Conservation (phyloP, 2,888 invertebrate genomes). For the Aphodius granarius region DNA sequence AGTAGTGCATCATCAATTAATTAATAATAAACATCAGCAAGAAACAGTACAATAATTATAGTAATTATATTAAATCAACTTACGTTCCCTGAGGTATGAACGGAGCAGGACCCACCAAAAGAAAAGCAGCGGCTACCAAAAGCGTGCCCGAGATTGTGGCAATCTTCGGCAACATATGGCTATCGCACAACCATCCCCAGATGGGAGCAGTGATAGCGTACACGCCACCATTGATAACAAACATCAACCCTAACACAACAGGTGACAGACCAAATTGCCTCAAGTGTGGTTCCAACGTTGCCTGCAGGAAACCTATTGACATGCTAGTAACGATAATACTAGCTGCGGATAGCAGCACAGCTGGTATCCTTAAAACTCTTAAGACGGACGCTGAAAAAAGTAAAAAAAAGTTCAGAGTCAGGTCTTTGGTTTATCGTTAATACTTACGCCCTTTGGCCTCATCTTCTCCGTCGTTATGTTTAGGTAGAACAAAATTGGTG, state of each 20-base stretch:
- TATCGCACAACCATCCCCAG: conserved; percentile 83
- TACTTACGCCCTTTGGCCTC: conserved; percentile 64
- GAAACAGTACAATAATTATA: too few species aligned
- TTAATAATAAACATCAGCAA: too few species aligned
- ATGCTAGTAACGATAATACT: conserved; percentile 78
- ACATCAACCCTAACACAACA: conserved; percentile 75
- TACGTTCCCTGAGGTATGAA: conserved; percentile 68
- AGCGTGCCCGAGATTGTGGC: conserved; percentile 69
- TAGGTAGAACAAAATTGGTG: conserved; percentile 73
- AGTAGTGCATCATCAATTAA: too few species aligned
- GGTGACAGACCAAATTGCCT: conserved; percentile 71
- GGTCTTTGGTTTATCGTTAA: neutral
- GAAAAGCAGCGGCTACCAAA: conserved; percentile 69
- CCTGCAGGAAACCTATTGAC: conserved; percentile 86
- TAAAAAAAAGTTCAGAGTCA: neutral
- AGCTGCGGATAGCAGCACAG: conserved; percentile 68
- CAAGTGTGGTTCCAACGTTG: conserved; percentile 88
- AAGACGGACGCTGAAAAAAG: conserved; percentile 62
- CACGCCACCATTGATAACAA: conserved; percentile 79
- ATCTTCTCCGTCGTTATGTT: conserved; percentile 61
- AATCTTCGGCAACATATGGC: conserved; percentile 65
- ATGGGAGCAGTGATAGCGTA: conserved; percentile 78
- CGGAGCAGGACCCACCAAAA: conserved; percentile 79
- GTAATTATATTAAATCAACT: conserved; percentile 39
- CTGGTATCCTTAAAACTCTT: conserved; percentile 70